These are phyloP conservation scores for Lepidonotus clava DNA, from an alignment of 2,888 invertebrate genomes.

Conservation along the genomic window DNA sequence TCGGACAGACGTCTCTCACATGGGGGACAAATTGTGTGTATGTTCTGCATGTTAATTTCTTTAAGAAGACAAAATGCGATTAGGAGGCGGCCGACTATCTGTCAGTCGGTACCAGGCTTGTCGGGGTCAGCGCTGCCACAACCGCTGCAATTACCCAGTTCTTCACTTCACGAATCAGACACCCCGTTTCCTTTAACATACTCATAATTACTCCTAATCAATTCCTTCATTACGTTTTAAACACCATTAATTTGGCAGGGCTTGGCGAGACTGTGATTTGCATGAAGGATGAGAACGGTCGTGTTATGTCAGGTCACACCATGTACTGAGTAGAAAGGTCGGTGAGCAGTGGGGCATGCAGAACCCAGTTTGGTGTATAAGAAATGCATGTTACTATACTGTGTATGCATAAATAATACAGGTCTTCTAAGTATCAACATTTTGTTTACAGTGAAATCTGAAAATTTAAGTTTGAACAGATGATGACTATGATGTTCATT, in stretches of 20 bases:
- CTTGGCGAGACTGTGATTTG: conserved; percentile 40
- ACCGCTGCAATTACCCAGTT: conserved; percentile 33
- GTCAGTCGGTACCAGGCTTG: neutral
- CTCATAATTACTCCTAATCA: conserved; percentile 53
- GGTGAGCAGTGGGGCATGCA: too few species aligned
- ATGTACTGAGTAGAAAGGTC: too few species aligned
- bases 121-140: neutral
- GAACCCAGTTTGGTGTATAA: too few species aligned
- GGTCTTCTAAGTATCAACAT: too few species aligned
- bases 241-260: conserved; percentile 45
- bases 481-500: too few species aligned
- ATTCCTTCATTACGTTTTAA: conserved; percentile 53
- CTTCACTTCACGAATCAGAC: conserved; percentile 48
- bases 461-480: too few species aligned
- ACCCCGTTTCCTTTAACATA: conserved; percentile 27
- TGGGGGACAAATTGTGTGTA: conserved; percentile 39
- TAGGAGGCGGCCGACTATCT: conserved; percentile 10
- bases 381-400: too few species aligned
- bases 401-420: too few species aligned
- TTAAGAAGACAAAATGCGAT: conserved; percentile 50
- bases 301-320: too few species aligned
- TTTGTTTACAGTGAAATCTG: too few species aligned
- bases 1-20: neutral
- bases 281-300: conserved; percentile 2
- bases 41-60: conserved; percentile 52